phyloP scores from a whole-genome alignment of 2,797 vertebrate genomes.

The Avahi laniger region DNA sequence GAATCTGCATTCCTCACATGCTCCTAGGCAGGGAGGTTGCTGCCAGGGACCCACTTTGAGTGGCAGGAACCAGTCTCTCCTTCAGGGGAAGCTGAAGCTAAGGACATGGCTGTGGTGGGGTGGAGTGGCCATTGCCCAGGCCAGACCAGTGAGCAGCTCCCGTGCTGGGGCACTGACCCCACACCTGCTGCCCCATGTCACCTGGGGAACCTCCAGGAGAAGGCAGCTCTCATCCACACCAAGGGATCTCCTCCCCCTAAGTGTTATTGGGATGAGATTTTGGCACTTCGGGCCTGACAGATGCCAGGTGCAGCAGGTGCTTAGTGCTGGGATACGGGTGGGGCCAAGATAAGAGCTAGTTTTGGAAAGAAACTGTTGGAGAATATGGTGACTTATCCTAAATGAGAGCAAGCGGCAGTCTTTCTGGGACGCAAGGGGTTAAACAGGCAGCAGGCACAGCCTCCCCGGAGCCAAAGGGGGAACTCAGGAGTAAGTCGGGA shows the following conservation, averaged over 20 bases:
- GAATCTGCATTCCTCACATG: neutral
- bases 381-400: neutral
- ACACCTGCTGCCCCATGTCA: neutral
- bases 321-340: neutral
- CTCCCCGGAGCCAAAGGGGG: constrained; percentile 77
- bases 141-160: neutral
- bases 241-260: neutral
- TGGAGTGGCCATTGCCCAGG: neutral
- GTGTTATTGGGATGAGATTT: neutral
- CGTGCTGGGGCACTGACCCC: no score
- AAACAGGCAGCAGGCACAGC: constrained; percentile 68
- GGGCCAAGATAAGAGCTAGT: neutral
- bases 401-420: neutral
- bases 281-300: neutral
- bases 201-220: neutral
- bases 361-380: neutral
- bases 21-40: rapidly evolving
- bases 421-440: constrained; percentile 61
- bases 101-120: neutral
- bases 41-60: neutral
- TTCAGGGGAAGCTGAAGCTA: neutral
- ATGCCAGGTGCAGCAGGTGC: neutral
- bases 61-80: neutral
- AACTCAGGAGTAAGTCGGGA: constrained; percentile 77
- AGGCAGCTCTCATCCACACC: neutral